These are phyloP conservation scores for Bombus balteatus DNA, from an alignment of 1,140 invertebrate genomes.

Conservation along the genomic window DNA sequence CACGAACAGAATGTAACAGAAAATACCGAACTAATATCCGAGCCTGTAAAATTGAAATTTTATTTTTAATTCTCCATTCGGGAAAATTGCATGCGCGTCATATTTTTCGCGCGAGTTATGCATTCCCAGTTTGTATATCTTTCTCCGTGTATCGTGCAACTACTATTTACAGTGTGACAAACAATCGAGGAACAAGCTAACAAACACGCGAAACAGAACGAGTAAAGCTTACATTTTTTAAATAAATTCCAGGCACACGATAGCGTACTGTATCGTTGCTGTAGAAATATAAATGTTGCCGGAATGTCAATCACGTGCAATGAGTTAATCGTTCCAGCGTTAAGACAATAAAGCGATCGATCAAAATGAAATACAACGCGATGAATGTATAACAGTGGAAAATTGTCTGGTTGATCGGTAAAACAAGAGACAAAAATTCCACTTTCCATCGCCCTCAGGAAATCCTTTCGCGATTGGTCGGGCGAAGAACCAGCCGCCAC, in stretches of 20 bases:
- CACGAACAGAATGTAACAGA: neutral
- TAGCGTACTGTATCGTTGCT: neutral
- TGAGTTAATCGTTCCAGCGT: neutral
- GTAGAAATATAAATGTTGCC: neutral
- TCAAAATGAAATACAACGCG: constrained; percentile 11
- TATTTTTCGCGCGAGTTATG: neutral
- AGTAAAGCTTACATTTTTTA: neutral
- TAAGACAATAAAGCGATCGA: neutral
- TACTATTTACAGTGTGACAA: neutral
- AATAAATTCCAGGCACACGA: neutral
- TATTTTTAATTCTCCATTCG: neutral
- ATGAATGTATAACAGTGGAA: neutral
- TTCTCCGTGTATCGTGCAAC: neutral
- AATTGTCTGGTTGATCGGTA: neutral
- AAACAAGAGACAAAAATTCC: constrained; percentile 5
- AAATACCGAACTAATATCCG: neutral
- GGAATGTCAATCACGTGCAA: neutral
- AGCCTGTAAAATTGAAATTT: neutral
- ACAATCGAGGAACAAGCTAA: neutral
- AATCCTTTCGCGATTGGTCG: constrained; percentile 1
- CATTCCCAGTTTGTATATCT: neutral
- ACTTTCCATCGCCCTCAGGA: neutral
- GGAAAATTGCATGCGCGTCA: neutral
- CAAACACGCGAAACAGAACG: neutral
- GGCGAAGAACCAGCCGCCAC: neutral